Conservation (phyloP, 2,113 vertebrate genomes). For the Sporophila hypoxantha region DNA sequence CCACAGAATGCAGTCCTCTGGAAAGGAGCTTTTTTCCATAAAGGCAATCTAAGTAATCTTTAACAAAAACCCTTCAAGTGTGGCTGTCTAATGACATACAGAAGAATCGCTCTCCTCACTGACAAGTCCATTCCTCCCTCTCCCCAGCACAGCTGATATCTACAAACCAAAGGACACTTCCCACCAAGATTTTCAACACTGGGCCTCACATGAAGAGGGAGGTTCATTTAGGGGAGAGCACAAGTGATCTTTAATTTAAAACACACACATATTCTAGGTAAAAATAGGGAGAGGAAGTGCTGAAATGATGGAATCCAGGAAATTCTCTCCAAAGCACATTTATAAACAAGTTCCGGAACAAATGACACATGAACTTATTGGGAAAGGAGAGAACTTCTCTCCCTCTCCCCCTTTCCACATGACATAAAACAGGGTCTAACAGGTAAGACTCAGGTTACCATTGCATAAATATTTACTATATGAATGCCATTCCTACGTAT, state of each 20-base stretch:
- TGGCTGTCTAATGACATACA: not conserved
- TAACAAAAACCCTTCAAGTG: not conserved
- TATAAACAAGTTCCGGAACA: slow-evolving; percentile 47
- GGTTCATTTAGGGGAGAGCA: not conserved
- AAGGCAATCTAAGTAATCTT: not conserved
- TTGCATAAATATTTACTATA: not conserved
- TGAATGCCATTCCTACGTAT: not conserved
- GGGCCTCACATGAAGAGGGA: not conserved
- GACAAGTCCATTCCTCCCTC: not conserved
- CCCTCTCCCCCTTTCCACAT: not conserved
- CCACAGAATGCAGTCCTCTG: not conserved
- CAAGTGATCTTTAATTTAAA: not conserved
- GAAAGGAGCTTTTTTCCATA: not conserved
- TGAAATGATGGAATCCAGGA: slow-evolving; percentile 5
- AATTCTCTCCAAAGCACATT: not conserved
- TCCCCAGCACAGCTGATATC: not conserved
- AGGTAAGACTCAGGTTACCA: slow-evolving; percentile 25
- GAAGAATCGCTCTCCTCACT: not conserved
- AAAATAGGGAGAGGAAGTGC: not conserved
- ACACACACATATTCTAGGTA: not conserved
- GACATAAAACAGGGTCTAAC: slow-evolving; percentile 20
- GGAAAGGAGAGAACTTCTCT: slow-evolving; percentile 1
- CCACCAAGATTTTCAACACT: not conserved
- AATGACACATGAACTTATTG: not conserved
- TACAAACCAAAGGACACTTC: not conserved